Evolutionary conservation across 2,888 invertebrate species (phyloP).

Genomic region (Eristalis arbustorum): DNA sequence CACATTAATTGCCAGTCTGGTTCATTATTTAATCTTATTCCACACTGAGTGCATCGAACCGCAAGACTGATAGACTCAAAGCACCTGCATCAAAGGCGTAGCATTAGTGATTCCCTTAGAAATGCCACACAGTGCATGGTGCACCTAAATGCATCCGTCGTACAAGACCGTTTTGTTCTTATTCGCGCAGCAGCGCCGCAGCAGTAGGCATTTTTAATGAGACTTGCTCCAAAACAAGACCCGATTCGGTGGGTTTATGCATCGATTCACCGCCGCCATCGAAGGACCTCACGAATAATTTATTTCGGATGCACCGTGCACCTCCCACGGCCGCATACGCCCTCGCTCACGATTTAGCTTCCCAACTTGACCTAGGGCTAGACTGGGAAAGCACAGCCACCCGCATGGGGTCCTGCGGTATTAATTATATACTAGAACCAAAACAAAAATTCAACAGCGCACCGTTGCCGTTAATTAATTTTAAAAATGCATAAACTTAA

Average conservation of each 20-base stretch:
- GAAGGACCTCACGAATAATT: conserved; percentile 46
- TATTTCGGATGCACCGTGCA: conserved; percentile 46
- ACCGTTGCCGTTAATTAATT: conserved; percentile 66
- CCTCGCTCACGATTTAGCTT: conserved; percentile 12
- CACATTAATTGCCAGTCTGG: neutral
- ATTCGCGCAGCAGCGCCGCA: conserved; percentile 3
- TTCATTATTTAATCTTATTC: neutral
- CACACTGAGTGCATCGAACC: neutral
- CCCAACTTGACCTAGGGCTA: conserved; percentile 28
- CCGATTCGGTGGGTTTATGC: conserved; percentile 12
- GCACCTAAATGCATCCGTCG: conserved; percentile 20
- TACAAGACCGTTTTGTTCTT: conserved; percentile 24
- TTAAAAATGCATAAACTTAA: conserved; percentile 70
- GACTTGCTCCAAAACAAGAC: conserved; percentile 13
- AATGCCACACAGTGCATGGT: neutral
- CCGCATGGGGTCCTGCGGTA: neutral
- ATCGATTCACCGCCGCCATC: conserved; percentile 18
- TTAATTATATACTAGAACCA: conserved; percentile 51
- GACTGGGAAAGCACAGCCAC: neutral
- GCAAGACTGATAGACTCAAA: neutral
- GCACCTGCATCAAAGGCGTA: neutral
- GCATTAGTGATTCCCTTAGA: conserved; percentile 18
- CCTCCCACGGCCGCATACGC: neutral
- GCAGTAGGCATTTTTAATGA: conserved; percentile 46
- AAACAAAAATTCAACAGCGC: conserved; percentile 30